phyloP scores from a whole-genome alignment of 2,888 invertebrate species.

The Drosophila vallismaia region DNA sequence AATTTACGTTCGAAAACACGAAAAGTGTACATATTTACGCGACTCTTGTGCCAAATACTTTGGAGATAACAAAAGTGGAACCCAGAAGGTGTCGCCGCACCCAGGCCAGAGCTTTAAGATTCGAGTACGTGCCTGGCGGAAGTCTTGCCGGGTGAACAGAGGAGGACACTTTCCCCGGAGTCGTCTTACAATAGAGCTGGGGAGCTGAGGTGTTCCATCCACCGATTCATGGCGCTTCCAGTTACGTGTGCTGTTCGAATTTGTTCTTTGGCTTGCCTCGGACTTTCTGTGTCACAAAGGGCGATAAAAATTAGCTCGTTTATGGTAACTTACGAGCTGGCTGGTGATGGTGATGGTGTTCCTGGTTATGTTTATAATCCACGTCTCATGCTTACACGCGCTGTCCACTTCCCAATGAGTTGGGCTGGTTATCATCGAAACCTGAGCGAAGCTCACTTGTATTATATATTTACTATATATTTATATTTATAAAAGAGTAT shows the following conservation, averaged over 20 bases:
- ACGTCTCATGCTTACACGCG: constrained; percentile 54
- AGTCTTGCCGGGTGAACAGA: neutral
- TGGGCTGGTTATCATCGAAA: constrained; percentile 28
- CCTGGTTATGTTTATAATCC: constrained; percentile 27
- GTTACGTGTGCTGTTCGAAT: constrained; percentile 44
- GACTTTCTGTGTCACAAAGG: constrained; percentile 22
- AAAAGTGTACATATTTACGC: neutral
- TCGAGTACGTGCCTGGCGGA: constrained; percentile 28
- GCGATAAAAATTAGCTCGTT: constrained; percentile 46
- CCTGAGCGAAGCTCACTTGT: constrained; percentile 20
- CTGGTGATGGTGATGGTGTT: constrained; percentile 10
- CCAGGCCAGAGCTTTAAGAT: constrained; percentile 8
- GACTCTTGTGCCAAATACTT: constrained; percentile 13
- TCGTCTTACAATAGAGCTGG: constrained; percentile 22
- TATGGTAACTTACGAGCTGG: too few species aligned
- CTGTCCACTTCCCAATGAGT: constrained; percentile 20
- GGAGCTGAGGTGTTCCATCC: neutral
- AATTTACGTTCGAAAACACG: too few species aligned
- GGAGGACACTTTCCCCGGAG: constrained; percentile 21
- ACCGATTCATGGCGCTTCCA: constrained; percentile 19
- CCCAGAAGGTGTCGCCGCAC: constrained; percentile 6
- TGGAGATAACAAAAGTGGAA: constrained; percentile 24
- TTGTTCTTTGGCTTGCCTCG: constrained; percentile 12
- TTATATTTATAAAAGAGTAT: neutral
- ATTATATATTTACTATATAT: neutral